Base-by-base conservation (phyloP, 2,888 invertebrate species). In the Dolomedes plantarius region DNA sequence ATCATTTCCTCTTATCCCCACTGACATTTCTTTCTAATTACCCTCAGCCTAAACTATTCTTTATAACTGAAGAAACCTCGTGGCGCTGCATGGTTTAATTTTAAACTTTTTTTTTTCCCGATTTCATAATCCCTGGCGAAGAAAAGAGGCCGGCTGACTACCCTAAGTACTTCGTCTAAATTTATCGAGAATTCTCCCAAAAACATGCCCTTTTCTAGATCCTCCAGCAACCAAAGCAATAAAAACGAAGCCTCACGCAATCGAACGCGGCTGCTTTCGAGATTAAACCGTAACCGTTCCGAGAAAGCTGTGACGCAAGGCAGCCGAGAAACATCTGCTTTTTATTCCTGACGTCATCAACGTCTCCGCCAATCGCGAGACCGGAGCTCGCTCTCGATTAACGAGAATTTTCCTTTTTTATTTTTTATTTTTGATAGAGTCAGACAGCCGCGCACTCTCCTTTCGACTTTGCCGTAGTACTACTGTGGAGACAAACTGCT, bases 331-430 rank as follows among this genome's bases (percentile, higher is more conserved):
- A 79, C 79, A 79, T 79, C 79, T 79, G 78, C 71, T 62, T 79
- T 29, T 71, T 32, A 31, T 39, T 65, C 72, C 46, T 65, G 56
- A 79, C 79, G 79, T 72, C 79, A 78, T 27, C 6, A 16, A 16
- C 41, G 27, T 62, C 19, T 46, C 64, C 29, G 19, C 78, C 78
- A 79, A 79, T 71, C 78, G 23, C 9, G n/a, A 5, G n/a, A 36
- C 27, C 31, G 31, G 29, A 62, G 64, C 32, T 32, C 62, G 39
- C 23, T 9, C 65, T 31, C 46, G 72, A 79, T 72, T 79, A 79
- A 79, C 32, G 27, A 46, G 72, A 79, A 79, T 67, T 79, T 72
- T 79, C 79, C 65, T 79, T 79, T 79, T 6, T 65, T 71, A 69
- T 39, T 16, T 31, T 67, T 13, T 65, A 71, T 56, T 39, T 31